Evolutionary conservation across 2,797 vertebrate species (phyloP), one percentile per base, ranked within the genome.

Genomic region (Oophaga sylvatica): DNA sequence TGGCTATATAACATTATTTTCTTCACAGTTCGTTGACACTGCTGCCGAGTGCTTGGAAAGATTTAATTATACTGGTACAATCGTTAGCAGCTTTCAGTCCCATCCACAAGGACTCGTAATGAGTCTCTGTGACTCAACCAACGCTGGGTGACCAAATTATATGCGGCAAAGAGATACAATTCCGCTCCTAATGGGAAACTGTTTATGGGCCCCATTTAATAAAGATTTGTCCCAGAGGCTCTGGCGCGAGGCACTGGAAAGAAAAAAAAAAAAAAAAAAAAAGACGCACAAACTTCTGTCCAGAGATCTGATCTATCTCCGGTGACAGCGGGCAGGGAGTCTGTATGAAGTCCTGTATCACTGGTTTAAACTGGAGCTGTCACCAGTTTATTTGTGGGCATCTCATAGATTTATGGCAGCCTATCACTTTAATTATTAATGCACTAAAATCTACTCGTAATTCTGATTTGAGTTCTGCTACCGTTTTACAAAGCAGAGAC

Each of bases 1-100:
- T 95, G 95, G 95, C 94, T 95, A 90, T 91, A 91, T 94, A 92
- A 92, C 94, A 94, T 95, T 94, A 95, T 94, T 94, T 89, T 95
- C 95, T 96, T 95, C 95, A 95, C 95, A 95, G 94, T 95, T 95
- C 95, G 95, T 84, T 94, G 95, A 93, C 92, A 91, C 94, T 90
- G 92, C 12, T 94, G 94, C 93, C 94, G 93, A 96, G 93, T 91
- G 90, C 93, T 94, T 91, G 90, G 93, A 92, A 93, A 95, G 93
- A 95, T 94, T 95, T 95, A 96, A 95, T 95, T 95, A 95, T 91
- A 92, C 93, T 91, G 88, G 88, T 89, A 89, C 88, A 86, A 89
- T 89, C 88, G 88, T 89, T 89, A 89, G 88, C 88, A 89, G 88
- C 88, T 89, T 89, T 89, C 88, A 89, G 88, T 91, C 92, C 93